Base-by-base conservation (phyloP, 1,140 invertebrate species). In the Pantala flavescens region DNA sequence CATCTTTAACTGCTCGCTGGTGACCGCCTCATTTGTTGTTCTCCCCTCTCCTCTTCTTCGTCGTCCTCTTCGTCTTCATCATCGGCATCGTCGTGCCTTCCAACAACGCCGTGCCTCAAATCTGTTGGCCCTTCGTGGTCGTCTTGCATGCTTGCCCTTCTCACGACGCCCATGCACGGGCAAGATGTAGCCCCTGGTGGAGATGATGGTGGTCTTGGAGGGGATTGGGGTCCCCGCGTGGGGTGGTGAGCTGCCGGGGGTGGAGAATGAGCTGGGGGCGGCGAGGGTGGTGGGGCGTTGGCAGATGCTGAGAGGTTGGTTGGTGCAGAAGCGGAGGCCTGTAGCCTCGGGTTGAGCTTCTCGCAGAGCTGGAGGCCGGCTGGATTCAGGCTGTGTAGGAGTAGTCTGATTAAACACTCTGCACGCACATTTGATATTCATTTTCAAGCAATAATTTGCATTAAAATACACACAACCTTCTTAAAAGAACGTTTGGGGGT, bases 331-430 rank as follows among this genome's bases (percentile, higher is more conserved):
- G 49, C 49, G n/a, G 49, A 63, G 49, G 49, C n/a, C 49, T 63
- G 49, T 21, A 63, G 49, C 16, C 49, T 16, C 5, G 49, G 49
- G 49, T 63, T 63, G 49, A 63, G 49, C n/a, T 63, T 63, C 49
- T 63, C 49, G 49, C 49, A 63, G 49, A 63, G 49, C 49, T 63
- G 49, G 49, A 63, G 49, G 49, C 49, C 49, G 49, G 49, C 49
- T 16, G 49, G 49, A 21, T 63, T 63, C n/a, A 63, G n/a, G 49
- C 49, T 63, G 49, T 21, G 16, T 16, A 7, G 49, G 49, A 21
- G 12, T 19, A 63, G 49, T 63, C 28, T 5, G 28, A 36, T 36
- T 36, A 36, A 36, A 2, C 28, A 5, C 9, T 36, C 9, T 36
- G 28, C 28, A 36, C 28, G 9, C 28, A n/a, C n/a, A n/a, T n/a